Evolutionary conservation across 2,113 vertebrate genomes (phyloP), one percentile per base, ranked within the genome.

Genomic region (Melanocharis versteri): DNA sequence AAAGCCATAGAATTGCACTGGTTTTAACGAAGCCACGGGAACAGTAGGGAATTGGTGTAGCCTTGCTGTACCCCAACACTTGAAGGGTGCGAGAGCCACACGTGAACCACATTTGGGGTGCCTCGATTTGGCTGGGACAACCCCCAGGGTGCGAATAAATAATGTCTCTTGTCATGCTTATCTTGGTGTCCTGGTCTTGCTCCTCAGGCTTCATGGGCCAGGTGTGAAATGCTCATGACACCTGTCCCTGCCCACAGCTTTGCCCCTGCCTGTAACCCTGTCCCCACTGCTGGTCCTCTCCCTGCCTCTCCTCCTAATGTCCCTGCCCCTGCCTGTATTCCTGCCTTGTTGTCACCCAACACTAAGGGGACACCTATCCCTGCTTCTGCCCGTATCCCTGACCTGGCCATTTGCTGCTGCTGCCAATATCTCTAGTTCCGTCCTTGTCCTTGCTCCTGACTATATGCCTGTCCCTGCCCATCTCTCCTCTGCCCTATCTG

Each of bases 1-100:
- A 8, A 28, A 14, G 3, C 9, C 17, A 40, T 3, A 22, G 24
- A 60, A 33, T 19, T 61, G 42, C 37, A 30, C 11, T 33, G 64
- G 69, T 28, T 68, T 87, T 66, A 45, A 45, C n/a, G 54, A 48
- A 83, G n/a, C 54, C 47, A 7, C 14, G 18, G 17, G 26, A 17
- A 48, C 31, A 77, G 30, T 6, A 62, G 83, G 31, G 39, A 26
- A 33, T 9, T 48, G 33, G 6, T 48, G 15, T 6, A 68, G 37
- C 11, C 8, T 6, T 56, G 40, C 42, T 65, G 35, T 28, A 50
- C 37, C 30, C 61, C 24, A 17, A 1, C 13, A 9, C 22, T 26
- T 7, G 6, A 40, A 60, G 12, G 5, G 16, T 37, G 54, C 0
- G 2, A 37, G 27, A 73, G 23, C 23, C 50, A 9, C 1, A 1